Percentiles rank a stretch among this genome's conserved stretches.
Evolutionary conservation across 2,888 invertebrate genomes (phyloP).

Genomic region (Meliscaeva auricollis): DNA sequence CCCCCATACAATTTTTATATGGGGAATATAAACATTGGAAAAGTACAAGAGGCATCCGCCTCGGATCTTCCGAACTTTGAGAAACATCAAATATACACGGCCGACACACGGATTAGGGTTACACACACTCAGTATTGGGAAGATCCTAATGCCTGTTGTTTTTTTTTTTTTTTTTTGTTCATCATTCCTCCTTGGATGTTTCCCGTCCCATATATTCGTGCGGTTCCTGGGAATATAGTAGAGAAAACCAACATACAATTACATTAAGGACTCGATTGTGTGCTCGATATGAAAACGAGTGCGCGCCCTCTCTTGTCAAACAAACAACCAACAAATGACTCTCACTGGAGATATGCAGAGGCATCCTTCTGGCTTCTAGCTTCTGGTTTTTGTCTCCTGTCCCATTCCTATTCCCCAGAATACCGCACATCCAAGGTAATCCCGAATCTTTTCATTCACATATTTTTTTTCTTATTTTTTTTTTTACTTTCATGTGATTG

Average conservation of each 20-base stretch:
- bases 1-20: conserved; percentile 30
- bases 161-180: neutral
- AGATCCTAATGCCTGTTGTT: conserved; percentile 27
- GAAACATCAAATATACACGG: neutral
- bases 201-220: no score
- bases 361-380: conserved; percentile 41
- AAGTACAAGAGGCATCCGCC: no score
- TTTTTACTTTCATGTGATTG: conserved; percentile 10
- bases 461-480: conserved; percentile 15
- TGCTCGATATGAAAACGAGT: conserved; percentile 66
- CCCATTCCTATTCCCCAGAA: conserved; percentile 19
- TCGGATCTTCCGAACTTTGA: neutral
- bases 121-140: conserved; percentile 39
- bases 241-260: conserved; percentile 67
- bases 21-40: neutral
- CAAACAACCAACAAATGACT: conserved; percentile 75
- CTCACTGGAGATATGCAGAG: conserved; percentile 52
- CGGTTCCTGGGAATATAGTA: conserved; percentile 17
- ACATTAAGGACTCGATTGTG: conserved; percentile 74
- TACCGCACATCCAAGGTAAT: conserved; percentile 56
- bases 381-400: conserved; percentile 8
- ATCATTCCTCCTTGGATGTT: neutral
- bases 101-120: conserved; percentile 65
- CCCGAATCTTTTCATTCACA: conserved; percentile 74
- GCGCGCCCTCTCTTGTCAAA: conserved; percentile 72